phyloP scores from a whole-genome alignment of 2,113 vertebrate species.

The Bettongia penicillata region DNA sequence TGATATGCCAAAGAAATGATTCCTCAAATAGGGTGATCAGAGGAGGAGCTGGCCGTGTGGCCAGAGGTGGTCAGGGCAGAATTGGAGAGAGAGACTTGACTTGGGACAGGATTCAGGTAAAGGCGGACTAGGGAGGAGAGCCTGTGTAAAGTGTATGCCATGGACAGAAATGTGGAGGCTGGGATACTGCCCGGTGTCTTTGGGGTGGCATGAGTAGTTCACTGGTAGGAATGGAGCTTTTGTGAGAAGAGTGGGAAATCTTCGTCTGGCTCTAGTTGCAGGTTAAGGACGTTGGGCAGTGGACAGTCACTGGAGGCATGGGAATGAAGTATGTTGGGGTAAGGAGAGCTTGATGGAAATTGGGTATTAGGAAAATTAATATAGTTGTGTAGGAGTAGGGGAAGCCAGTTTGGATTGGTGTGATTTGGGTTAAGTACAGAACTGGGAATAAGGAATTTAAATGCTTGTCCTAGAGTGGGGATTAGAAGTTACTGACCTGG shows the following conservation, averaged over 20 bases:
- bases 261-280: not conserved
- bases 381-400: not conserved
- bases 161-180: not conserved
- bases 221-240: not conserved
- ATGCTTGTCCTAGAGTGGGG: not conserved
- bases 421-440: conserved; percentile 21
- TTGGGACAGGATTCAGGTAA: not conserved
- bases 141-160: not conserved
- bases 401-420: conserved; percentile 27
- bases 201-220: not conserved
- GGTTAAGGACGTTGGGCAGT: not conserved
- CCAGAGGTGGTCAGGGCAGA: not conserved
- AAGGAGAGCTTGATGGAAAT: not conserved
- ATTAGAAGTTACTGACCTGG: conserved; percentile 27
- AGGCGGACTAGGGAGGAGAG: not conserved
- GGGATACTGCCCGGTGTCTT: not conserved
- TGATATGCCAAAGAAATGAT: not conserved
- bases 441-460: conserved; percentile 4
- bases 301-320: not conserved
- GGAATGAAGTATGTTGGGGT: not conserved
- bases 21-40: not conserved
- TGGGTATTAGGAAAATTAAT: not conserved
- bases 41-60: not conserved
- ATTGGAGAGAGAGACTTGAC: not conserved
- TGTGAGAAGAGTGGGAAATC: not conserved